Evolutionary conservation across 2,888 invertebrate genomes (phyloP).

Genomic region (Crioceris asparagi): DNA sequence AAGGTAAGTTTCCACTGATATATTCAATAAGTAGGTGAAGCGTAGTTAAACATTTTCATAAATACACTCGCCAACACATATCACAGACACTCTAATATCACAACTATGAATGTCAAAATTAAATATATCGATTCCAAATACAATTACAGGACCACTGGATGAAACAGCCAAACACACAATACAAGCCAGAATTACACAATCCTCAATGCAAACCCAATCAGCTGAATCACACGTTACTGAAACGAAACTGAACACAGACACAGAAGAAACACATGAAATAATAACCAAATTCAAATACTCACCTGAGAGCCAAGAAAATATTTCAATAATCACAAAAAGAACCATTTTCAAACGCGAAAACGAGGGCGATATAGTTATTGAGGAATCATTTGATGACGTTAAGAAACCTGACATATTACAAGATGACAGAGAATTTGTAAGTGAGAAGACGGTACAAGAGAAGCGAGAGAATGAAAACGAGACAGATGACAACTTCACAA

Average conservation of each 20-base stretch:
- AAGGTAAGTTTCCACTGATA: constrained; percentile 38
- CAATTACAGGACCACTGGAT: constrained; percentile 36
- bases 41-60: constrained; percentile 2
- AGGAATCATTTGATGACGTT: constrained; percentile 38
- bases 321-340: constrained; percentile 46
- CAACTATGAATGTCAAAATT: constrained; percentile 2
- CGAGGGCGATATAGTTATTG: constrained; percentile 43
- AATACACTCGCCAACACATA: background rate
- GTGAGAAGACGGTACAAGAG: no score
- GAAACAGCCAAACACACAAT: constrained; percentile 35
- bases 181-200: constrained; percentile 35
- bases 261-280: constrained; percentile 49
- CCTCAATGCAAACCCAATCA: constrained; percentile 26
- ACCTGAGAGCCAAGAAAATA: constrained; percentile 43
- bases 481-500: constrained; percentile 17
- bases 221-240: constrained; percentile 33
- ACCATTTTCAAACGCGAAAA: constrained; percentile 40
- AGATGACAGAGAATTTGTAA: no score
- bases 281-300: constrained; percentile 47
- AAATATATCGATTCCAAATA: constrained; percentile 8
- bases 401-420: no score
- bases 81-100: background rate
- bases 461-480: constrained; percentile 24
- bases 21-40: constrained; percentile 14
- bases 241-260: constrained; percentile 29